phyloP scores from a whole-genome alignment of 2,113 vertebrate species.

The Zosterops borbonicus region DNA sequence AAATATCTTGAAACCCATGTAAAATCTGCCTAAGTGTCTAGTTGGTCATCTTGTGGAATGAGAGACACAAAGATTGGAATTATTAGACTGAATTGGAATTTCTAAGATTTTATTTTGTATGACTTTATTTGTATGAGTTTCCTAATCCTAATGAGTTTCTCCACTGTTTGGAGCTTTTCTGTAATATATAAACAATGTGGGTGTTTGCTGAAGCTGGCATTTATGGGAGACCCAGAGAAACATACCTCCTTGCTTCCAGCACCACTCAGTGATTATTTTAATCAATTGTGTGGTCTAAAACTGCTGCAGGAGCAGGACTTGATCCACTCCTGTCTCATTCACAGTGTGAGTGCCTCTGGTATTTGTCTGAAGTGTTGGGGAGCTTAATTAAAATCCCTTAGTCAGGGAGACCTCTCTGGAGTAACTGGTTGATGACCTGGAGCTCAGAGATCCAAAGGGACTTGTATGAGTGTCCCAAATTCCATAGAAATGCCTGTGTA shows the following conservation, averaged over 20 bases:
- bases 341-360: background rate
- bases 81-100: background rate
- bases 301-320: background rate
- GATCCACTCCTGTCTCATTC: background rate
- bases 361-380: background rate
- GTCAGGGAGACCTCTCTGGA: background rate
- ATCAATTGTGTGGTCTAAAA: background rate
- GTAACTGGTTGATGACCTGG: background rate
- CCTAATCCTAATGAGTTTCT: background rate
- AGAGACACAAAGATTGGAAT: background rate
- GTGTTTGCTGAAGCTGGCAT: background rate
- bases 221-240: background rate
- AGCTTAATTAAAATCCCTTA: background rate
- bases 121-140: background rate
- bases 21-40: background rate
- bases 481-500: background rate
- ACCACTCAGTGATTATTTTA: background rate
- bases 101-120: background rate
- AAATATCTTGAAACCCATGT: background rate
- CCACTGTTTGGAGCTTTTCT: background rate
- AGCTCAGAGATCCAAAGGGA: background rate
- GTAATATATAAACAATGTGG: background rate
- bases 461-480: background rate
- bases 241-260: background rate
- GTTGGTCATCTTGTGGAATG: background rate